Conservation (phyloP, 2,113 vertebrate species). For the Labeo catla region DNA sequence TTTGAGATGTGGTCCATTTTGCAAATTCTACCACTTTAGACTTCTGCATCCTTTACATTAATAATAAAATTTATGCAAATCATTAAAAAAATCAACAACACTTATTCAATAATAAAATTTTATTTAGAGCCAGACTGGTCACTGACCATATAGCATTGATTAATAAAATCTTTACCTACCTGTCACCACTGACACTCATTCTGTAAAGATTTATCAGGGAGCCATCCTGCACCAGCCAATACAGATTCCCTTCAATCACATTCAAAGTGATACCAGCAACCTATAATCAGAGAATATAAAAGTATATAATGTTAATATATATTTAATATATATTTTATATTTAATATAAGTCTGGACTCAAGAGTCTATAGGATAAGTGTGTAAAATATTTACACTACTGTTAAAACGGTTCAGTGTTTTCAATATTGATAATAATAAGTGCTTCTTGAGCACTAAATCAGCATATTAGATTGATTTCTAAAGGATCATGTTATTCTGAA, state of each 20-base stretch:
- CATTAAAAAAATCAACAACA: background rate
- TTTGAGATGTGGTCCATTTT: constrained; percentile 74
- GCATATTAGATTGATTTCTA: background rate
- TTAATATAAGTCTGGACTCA: too few relatives aligned
- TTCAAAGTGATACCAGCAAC: constrained; percentile 76
- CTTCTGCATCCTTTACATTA: constrained; percentile 2
- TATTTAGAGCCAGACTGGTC: background rate
- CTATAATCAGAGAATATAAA: constrained; percentile 53
- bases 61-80: background rate
- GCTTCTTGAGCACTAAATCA: background rate
- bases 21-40: constrained; percentile 10
- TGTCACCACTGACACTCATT: constrained; percentile 60
- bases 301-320: too few relatives aligned
- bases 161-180: constrained; percentile 51
- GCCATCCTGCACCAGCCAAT: constrained; percentile 77
- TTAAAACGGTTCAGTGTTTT: background rate
- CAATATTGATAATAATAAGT: background rate
- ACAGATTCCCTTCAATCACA: constrained; percentile 67
- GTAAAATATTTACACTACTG: constrained; percentile 11
- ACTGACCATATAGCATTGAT: background rate
- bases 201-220: constrained; percentile 70
- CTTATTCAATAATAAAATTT: background rate
- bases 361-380: background rate
- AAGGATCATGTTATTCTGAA: background rate
- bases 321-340: too few relatives aligned